Evolutionary conservation across 1,140 invertebrate species (phyloP), one percentile per base, ranked within the genome.

Genomic region (Nasonia vitripennis): DNA sequence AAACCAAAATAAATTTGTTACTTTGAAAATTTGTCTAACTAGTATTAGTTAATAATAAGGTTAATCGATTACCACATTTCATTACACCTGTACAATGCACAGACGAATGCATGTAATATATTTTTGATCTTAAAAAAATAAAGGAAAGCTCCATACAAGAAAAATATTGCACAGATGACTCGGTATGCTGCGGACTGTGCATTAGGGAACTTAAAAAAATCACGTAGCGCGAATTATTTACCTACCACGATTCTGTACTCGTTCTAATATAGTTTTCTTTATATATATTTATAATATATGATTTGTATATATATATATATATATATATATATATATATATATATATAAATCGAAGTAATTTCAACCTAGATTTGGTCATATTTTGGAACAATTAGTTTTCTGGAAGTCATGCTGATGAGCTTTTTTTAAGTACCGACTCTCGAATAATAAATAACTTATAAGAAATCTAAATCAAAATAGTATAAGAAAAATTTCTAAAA

Each of bases 121-220:
- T 51, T 17, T 51, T 79, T 34, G 11, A 82, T 78, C 73, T 83
- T 80, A 67, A 86, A 82, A 78, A 51, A 86, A 86, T 34, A 34
- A 86, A 83, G 68, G 17, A 86, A 86, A 86, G 75, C 81, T 31
- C 81, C 31, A 27, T 81, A 87, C 87, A 71, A 87, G 83, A 85
- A 51, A 88, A 87, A 78, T 90, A 91, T 91, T 91, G 90, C 90
- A 91, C 90, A 87, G 86, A 88, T 89, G 68, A 87, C 81, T 90
- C 81, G 78, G 87, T 87, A 75, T 87, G 86, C 87, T 87, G 86
- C 87, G 89, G 85, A 81, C 86, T 87, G 87, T 86, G 79, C 85
- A 89, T 83, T 20, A 82, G 75, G 75, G 37, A 86, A 87, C 86
- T 89, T 87, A 90, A 77, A 74, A 31, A 83, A 81, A 82, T 78